phyloP scores from a whole-genome alignment of 2,888 invertebrate genomes.

The Crepidodera aurea region DNA sequence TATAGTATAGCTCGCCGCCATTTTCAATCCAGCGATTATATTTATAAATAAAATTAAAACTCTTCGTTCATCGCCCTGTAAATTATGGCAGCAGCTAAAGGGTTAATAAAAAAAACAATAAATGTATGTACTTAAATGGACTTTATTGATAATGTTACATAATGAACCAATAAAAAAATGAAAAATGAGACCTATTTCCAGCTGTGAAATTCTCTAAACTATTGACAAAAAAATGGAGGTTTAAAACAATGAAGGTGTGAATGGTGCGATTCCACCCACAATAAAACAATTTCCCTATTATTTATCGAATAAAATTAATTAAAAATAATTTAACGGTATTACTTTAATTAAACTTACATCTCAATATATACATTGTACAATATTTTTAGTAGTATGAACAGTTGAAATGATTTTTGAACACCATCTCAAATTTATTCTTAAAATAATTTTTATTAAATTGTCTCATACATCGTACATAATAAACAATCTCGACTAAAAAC shows the following conservation, averaged over 20 bases:
- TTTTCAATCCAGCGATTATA: too few species aligned
- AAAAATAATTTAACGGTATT: conserved; percentile 44
- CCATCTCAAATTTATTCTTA: conserved; percentile 21
- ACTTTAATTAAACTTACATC: conserved; percentile 40
- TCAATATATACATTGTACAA: conserved; percentile 48
- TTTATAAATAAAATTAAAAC: too few species aligned
- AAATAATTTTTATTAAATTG: conserved; percentile 13
- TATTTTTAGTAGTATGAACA: conserved; percentile 43
- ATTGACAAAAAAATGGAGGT: conserved; percentile 25
- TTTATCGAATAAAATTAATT: conserved; percentile 43
- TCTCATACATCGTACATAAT: conserved; percentile 19
- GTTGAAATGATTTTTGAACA: conserved; percentile 40
- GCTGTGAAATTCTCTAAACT: conserved; percentile 30
- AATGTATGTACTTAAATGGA: conserved; percentile 29
- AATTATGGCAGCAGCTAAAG: too few species aligned
- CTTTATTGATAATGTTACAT: conserved; percentile 46
- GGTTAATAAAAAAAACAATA: not conserved
- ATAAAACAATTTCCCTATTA: conserved; percentile 38
- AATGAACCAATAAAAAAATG: conserved; percentile 42
- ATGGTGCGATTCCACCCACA: conserved; percentile 41
- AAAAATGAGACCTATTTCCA: conserved; percentile 37
- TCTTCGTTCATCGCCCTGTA: too few species aligned
- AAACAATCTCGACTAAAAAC: conserved; percentile 39
- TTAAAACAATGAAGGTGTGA: conserved; percentile 19
- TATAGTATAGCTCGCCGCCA: too few species aligned